phyloP scores from a whole-genome alignment of 2,888 invertebrate species.

The Anagyrus pseudococci region DNA sequence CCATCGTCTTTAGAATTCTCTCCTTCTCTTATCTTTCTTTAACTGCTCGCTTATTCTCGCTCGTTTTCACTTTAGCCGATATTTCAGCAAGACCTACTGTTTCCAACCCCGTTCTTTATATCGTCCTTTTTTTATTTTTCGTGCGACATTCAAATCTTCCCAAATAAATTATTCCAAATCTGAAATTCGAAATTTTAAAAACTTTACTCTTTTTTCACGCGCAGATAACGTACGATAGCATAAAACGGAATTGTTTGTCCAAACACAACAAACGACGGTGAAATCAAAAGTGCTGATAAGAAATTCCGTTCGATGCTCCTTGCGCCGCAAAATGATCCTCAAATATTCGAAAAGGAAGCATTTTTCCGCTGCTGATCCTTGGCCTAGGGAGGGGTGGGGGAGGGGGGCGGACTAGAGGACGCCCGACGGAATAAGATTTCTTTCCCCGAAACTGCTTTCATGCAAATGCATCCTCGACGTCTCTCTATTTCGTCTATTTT shows the following conservation, averaged over 20 bases:
- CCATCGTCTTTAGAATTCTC: constrained; percentile 3
- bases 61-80: not conserved
- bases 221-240: no score
- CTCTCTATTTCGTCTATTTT: not conserved
- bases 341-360: not conserved
- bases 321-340: not conserved
- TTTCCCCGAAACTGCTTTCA: not conserved
- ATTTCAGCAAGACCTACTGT: not conserved
- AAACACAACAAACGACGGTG: no score
- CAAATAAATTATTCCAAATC: no score
- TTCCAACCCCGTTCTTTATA: not conserved
- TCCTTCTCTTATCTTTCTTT: not conserved
- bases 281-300: no score
- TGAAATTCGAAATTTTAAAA: no score
- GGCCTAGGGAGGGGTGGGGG: no score
- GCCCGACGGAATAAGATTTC: not conserved
- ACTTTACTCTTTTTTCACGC: no score
- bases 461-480: not conserved
- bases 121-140: no score
- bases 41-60: not conserved
- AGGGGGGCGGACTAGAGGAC: no score
- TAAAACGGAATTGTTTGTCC: no score
- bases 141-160: no score
- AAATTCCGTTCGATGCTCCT: no score
- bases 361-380: not conserved